Conservation (phyloP, 2,888 invertebrate species). For the Nymphalis c-album region DNA sequence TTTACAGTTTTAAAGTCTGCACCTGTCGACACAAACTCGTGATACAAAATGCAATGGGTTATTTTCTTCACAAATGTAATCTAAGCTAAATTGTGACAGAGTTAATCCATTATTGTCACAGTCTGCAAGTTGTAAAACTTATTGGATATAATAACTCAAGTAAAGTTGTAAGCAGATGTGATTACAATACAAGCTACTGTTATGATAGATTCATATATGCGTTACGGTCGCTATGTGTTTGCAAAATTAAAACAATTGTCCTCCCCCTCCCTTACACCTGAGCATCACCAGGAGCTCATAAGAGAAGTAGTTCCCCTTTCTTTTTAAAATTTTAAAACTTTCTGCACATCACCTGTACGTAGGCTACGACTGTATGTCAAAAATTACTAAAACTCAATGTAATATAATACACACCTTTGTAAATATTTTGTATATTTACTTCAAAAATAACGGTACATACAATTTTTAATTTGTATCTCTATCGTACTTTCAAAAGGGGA, state of each 20-base stretch:
- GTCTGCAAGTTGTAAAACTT: slow-evolving; percentile 55
- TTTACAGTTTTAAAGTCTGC: slow-evolving; percentile 79
- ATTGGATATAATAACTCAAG: slow-evolving; percentile 57
- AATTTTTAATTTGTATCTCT: slow-evolving; percentile 79
- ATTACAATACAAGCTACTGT: slow-evolving; percentile 79
- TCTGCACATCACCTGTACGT: slow-evolving; percentile 41
- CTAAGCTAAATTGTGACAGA: slow-evolving; percentile 80
- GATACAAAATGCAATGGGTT: slow-evolving; percentile 80
- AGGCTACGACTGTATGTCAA: slow-evolving; percentile 48
- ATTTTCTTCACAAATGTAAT: slow-evolving; percentile 65
- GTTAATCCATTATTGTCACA: slow-evolving; percentile 76
- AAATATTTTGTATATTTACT: slow-evolving; percentile 83
- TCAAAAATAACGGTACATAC: slow-evolving; percentile 82
- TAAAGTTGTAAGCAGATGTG: slow-evolving; percentile 72
- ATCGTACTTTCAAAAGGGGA: slow-evolving; percentile 73
- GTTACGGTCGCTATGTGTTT: slow-evolving; percentile 66
- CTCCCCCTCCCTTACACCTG: slow-evolving; percentile 63
- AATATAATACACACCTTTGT: slow-evolving; percentile 80
- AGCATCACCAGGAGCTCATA: slow-evolving; percentile 50
- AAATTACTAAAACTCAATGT: slow-evolving; percentile 60
- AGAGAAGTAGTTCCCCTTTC: slow-evolving; percentile 38
- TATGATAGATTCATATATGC: slow-evolving; percentile 68
- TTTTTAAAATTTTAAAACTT: slow-evolving; percentile 45
- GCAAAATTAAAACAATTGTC: slow-evolving; percentile 69
- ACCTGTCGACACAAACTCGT: slow-evolving; percentile 77